A percentile compares a stretch with the other conserved stretches of the same genome.
phyloP scores from a whole-genome alignment of 1,140 invertebrate species.

The Hyphantria cunea region DNA sequence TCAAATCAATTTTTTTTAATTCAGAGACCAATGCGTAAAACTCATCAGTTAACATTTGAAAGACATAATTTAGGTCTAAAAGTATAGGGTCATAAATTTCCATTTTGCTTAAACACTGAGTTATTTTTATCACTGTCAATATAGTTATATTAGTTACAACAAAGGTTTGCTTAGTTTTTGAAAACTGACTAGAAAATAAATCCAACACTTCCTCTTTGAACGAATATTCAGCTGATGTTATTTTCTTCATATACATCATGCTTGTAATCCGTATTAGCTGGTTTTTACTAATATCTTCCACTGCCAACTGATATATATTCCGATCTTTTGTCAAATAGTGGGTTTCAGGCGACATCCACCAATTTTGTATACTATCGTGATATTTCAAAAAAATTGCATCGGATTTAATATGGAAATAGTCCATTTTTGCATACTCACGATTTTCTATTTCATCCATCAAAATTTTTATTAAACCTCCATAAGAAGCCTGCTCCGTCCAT shows the following conservation, averaged over 20 bases:
- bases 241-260: background rate
- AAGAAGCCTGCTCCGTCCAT: conserved; percentile 16
- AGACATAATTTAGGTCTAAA: background rate
- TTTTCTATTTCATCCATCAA: conserved; percentile 2
- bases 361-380: conserved; percentile 11
- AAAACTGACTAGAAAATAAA: background rate
- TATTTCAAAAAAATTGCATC: conserved; percentile 8
- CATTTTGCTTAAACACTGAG: background rate
- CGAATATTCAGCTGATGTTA: background rate
- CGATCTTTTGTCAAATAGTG: background rate
- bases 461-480: background rate
- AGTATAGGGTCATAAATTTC: background rate
- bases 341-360: background rate
- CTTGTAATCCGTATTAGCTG: background rate
- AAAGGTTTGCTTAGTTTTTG: background rate
- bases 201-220: background rate
- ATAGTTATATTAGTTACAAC: background rate
- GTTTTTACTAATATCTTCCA: background rate
- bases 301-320: background rate
- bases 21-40: background rate
- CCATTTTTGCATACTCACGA: background rate
- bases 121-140: background rate
- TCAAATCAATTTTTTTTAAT: background rate
- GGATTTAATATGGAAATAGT: background rate
- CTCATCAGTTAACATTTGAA: background rate